These are phyloP conservation scores for Cephalotes varians DNA, from an alignment of 2,888 invertebrate species.

Conservation along the genomic window DNA sequence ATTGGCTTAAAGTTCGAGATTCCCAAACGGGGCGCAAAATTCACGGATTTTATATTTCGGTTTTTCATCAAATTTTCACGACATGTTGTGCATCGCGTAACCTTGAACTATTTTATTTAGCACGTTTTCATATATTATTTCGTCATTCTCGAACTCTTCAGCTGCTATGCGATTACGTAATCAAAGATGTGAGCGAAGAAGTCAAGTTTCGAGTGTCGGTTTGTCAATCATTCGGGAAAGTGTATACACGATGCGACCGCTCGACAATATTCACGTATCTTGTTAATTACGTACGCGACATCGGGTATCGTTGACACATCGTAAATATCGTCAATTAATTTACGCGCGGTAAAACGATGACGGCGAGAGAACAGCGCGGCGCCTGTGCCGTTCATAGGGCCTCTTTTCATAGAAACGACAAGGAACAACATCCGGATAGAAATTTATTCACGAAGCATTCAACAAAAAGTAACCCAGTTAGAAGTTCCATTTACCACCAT, in stretches of 20 bases:
- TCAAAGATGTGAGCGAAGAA: neutral
- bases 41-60: neutral
- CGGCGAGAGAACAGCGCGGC: neutral
- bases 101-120: neutral
- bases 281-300: slow-evolving; percentile 8
- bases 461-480: slow-evolving; percentile 60
- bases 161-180: neutral
- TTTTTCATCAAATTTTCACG: neutral
- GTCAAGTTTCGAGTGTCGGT: neutral
- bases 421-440: slow-evolving; percentile 56
- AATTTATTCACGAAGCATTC: slow-evolving; percentile 75
- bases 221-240: neutral
- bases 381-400: neutral
- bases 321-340: slow-evolving; percentile 38
- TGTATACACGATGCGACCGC: neutral
- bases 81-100: neutral
- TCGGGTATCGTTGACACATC: neutral
- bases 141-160: no score
- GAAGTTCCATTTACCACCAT: slow-evolving; percentile 46
- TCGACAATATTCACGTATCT: neutral
- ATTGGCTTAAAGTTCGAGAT: neutral
- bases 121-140: neutral
- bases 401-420: slow-evolving; percentile 36
- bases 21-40: neutral
- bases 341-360: neutral